Evolutionary conservation across 2,888 invertebrate genomes (phyloP).

Genomic region (Girardia tigrina): DNA sequence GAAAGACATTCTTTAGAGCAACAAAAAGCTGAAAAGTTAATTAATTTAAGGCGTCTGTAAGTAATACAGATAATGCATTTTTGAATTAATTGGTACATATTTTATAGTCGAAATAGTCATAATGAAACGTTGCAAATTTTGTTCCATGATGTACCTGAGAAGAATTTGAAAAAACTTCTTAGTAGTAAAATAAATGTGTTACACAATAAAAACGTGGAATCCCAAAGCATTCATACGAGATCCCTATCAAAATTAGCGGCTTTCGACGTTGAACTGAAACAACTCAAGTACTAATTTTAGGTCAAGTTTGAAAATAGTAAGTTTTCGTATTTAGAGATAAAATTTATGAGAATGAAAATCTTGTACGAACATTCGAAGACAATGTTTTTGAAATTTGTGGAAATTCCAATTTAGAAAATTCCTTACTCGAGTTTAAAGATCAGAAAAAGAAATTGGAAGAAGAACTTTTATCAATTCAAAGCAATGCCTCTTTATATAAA

Average conservation of each 20-base stretch:
- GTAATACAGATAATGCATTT: neutral
- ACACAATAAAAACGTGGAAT: neutral
- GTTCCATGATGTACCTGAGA: neutral
- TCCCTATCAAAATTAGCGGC: neutral
- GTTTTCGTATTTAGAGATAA: neutral
- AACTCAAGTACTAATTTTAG: neutral
- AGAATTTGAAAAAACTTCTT: neutral
- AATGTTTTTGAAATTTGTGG: conserved; percentile 5
- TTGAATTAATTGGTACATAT: neutral
- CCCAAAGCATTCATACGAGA: neutral
- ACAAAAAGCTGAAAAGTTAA: neutral
- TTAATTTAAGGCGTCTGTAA: neutral
- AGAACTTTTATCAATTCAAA: neutral
- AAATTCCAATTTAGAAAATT: neutral
- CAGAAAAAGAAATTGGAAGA: neutral
- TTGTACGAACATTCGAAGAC: neutral
- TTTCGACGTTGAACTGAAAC: neutral
- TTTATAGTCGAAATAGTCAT: neutral
- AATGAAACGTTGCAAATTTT: neutral
- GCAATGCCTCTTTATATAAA: neutral
- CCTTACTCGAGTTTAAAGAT: neutral
- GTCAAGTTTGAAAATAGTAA: neutral
- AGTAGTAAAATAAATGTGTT: neutral
- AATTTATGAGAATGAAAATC: neutral
- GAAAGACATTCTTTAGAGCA: neutral